Evolutionary conservation across 1,140 invertebrate genomes (phyloP).

Genomic region (Scaptomyza graminum): DNA sequence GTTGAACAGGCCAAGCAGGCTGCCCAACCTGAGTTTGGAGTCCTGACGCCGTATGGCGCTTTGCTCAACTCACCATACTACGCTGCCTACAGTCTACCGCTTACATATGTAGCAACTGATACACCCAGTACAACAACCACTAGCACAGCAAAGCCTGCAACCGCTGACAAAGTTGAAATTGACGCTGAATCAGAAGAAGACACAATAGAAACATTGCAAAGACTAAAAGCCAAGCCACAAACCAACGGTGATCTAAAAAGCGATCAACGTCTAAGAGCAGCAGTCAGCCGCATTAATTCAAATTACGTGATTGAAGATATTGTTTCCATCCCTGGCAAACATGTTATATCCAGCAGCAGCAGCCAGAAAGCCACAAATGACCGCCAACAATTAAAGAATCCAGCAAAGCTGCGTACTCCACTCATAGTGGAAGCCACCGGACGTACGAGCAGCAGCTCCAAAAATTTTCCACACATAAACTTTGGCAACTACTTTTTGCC

Average conservation of each 20-base stretch:
- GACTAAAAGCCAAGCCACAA: slow-evolving; percentile 57
- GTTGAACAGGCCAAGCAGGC: not conserved
- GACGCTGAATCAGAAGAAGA: slow-evolving; percentile 31
- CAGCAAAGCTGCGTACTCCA: slow-evolving; percentile 41
- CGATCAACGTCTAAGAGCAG: slow-evolving; percentile 58
- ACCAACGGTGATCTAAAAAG: slow-evolving; percentile 58
- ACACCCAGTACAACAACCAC: slow-evolving; percentile 43
- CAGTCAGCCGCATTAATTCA: slow-evolving; percentile 69
- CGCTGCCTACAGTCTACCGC: slow-evolving; percentile 46
- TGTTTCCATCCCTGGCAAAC: slow-evolving; percentile 63
- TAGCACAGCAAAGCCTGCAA: slow-evolving; percentile 37
- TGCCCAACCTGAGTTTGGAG: slow-evolving; percentile 6
- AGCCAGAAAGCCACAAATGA: not conserved
- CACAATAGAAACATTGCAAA: slow-evolving; percentile 54
- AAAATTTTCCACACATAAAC: slow-evolving; percentile 72
- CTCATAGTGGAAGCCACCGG: slow-evolving; percentile 82
- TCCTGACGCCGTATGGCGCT: slow-evolving; percentile 27
- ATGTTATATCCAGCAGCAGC: slow-evolving; percentile 61
- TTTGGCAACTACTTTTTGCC: slow-evolving; percentile 77
- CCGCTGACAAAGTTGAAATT: slow-evolving; percentile 34
- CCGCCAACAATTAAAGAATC: slow-evolving; percentile 1
- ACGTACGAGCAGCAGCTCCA: slow-evolving; percentile 63
- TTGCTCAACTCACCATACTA: slow-evolving; percentile 54
- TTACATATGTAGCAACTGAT: slow-evolving; percentile 44
- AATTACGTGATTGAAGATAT: slow-evolving; percentile 79